These are phyloP conservation scores for Microdon myrmicae DNA, from an alignment of 2,888 invertebrate species.

Conservation along the genomic window DNA sequence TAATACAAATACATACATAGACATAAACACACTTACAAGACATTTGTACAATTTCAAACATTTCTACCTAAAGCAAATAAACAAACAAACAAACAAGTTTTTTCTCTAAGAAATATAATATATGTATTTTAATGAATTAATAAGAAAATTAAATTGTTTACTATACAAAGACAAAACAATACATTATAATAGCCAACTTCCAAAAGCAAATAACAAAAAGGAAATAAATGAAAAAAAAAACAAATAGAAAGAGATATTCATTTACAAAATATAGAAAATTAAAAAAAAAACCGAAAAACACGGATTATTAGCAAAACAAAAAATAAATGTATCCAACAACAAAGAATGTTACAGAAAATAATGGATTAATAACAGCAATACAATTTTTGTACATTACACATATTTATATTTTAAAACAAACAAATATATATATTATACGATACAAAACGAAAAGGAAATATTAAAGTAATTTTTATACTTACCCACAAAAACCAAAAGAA, in stretches of 20 bases:
- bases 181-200: slow-evolving; percentile 33
- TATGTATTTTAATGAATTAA: slow-evolving; percentile 25
- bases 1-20: slow-evolving; percentile 2
- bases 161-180: slow-evolving; percentile 22
- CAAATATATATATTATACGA: slow-evolving; percentile 12
- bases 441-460: slow-evolving; percentile 19
- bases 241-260: slow-evolving; percentile 35
- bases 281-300: slow-evolving; percentile 28
- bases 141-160: slow-evolving; percentile 33
- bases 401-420: no score
- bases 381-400: slow-evolving; percentile 2
- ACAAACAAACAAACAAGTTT: slow-evolving; percentile 18
- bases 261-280: slow-evolving; percentile 45
- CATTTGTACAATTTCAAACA: slow-evolving; percentile 52
- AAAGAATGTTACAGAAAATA: slow-evolving; percentile 12
- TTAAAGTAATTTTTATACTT: slow-evolving; percentile 45
- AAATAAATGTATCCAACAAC: slow-evolving; percentile 13
- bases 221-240: slow-evolving; percentile 33
- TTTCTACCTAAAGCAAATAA: slow-evolving; percentile 51
- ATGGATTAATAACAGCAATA: not conserved
- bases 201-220: not conserved
- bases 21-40: slow-evolving; percentile 23
- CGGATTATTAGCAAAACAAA: slow-evolving; percentile 37
- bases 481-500: slow-evolving; percentile 18
- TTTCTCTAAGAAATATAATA: slow-evolving; percentile 12